Evolutionary conservation across 2,888 invertebrate genomes (phyloP), one percentile per base, ranked within the genome.

Genomic region (Microctonus aethiopoides): DNA sequence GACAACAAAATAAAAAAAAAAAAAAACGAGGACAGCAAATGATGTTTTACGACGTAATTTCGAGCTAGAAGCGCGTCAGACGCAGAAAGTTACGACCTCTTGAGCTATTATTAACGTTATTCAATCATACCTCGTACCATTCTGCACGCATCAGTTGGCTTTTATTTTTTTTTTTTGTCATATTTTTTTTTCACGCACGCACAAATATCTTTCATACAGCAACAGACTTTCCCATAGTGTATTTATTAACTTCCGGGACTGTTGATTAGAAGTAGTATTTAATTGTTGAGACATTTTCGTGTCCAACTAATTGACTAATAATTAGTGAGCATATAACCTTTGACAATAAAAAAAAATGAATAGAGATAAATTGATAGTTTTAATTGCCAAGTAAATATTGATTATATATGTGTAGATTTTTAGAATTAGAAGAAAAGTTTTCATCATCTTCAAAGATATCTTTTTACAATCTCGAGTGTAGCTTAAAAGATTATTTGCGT

Each of bases 81-180:
- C 68, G 67, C 68, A 62, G 67, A 29, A 69, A 76, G 77, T 77
- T 79, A 78, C 76, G 74, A 74, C 75, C 67, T 70, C 72, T 75
- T 70, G 74, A 77, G 78, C 75, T 80, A 78, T 80, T 79, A 79
- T 80, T 80, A 80, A 75, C 77, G 79, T 80, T 81, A 79, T 81
- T 80, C 79, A 79, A 80, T 80, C 80, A 80, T 80, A 74, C 72
- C 73, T 68, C 65, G 75, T 73, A 67, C 71, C 64, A 69, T 67
- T 67, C 57, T 71, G 64, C 62, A 66, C 67, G 64, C 62, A 46
- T 46, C 46, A 67, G 66, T 67, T 57, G 34, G 59, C 61, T 61
- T 61, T 41, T 41, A 29, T 34, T 34, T 34, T 36, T 41, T 61
- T 61, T 34, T 11, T 59, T 22, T 22, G 16, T 59, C 26, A 62